Evolutionary conservation across 1,140 invertebrate species (phyloP).

Genomic region (Protaetia brevitarsis): DNA sequence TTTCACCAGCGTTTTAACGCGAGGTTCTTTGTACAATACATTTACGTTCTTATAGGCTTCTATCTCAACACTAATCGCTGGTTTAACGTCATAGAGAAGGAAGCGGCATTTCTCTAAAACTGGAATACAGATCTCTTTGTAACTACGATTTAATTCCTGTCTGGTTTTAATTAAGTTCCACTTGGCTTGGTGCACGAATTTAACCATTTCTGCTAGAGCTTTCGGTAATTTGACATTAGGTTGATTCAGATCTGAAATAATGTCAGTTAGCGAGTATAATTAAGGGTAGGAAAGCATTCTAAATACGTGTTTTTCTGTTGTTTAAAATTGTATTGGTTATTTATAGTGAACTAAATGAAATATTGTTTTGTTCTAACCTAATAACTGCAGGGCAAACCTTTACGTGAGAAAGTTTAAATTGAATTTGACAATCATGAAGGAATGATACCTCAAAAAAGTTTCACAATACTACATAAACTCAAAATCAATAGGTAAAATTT

Average conservation of each 20-base stretch:
- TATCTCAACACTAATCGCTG: conserved; percentile 67
- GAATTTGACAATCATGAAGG: no score
- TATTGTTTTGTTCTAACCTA: no score
- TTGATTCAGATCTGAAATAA: conserved; percentile 42
- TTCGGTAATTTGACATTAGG: conserved; percentile 62
- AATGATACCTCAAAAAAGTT: no score
- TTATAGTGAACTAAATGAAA: no score
- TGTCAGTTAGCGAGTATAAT: no score
- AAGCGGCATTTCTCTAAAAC: conserved; percentile 87
- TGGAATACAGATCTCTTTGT: conserved; percentile 93
- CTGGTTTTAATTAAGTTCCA: conserved; percentile 85
- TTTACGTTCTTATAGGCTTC: conserved; percentile 64
- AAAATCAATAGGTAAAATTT: no score
- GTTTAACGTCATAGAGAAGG: conserved; percentile 83
- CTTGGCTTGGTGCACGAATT: conserved; percentile 83
- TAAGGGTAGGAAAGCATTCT: no score
- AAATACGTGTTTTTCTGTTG: no score
- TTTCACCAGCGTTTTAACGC: conserved; percentile 62
- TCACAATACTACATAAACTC: no score
- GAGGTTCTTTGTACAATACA: conserved; percentile 63
- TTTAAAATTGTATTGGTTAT: no score
- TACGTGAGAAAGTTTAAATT: no score
- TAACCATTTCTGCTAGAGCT: conserved; percentile 73
- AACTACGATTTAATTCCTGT: conserved; percentile 86
- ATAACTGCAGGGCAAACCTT: no score